Conservation (phyloP, 2,888 invertebrate genomes). For the Chloroclystis v-ata region DNA sequence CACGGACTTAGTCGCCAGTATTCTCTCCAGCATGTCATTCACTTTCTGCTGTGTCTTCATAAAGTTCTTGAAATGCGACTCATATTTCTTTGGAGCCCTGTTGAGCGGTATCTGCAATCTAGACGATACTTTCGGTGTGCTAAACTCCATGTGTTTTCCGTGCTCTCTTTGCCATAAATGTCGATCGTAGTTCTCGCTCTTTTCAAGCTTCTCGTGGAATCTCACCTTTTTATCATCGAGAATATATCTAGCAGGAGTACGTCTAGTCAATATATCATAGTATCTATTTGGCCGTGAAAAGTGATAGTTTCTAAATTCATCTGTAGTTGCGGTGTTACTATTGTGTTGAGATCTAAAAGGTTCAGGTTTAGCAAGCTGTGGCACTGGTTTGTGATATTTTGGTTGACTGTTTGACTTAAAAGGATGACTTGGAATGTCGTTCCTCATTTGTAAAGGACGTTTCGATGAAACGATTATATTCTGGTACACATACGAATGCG, state of each 20-base stretch:
- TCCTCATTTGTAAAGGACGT: constrained; percentile 15
- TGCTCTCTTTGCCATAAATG: constrained; percentile 12
- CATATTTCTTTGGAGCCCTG: constrained; percentile 39
- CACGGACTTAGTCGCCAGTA: constrained; percentile 44
- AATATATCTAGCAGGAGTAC: constrained; percentile 6
- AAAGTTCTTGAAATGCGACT: constrained; percentile 56
- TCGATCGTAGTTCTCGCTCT: constrained; percentile 17
- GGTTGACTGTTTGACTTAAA: background rate
- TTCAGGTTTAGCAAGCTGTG: background rate
- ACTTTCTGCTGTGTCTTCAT: constrained; percentile 64
- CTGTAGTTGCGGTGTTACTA: background rate
- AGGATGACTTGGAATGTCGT: constrained; percentile 1
- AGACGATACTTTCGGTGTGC: constrained; percentile 32
- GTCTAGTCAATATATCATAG: background rate
- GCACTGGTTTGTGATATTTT: background rate
- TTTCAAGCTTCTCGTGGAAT: constrained; percentile 54
- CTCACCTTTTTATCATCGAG: constrained; percentile 26
- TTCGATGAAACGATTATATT: constrained; percentile 51
- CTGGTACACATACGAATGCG: constrained; percentile 47
- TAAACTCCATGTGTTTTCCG: constrained; percentile 22
- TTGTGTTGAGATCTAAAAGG: background rate
- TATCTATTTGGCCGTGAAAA: background rate
- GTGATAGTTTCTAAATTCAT: background rate
- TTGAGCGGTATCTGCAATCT: constrained; percentile 50
- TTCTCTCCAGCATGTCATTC: constrained; percentile 58